These are phyloP conservation scores for Ephydatia muelleri DNA, from an alignment of 37 sponge, comb jelly and placozoan species.

Conservation along the genomic window DNA sequence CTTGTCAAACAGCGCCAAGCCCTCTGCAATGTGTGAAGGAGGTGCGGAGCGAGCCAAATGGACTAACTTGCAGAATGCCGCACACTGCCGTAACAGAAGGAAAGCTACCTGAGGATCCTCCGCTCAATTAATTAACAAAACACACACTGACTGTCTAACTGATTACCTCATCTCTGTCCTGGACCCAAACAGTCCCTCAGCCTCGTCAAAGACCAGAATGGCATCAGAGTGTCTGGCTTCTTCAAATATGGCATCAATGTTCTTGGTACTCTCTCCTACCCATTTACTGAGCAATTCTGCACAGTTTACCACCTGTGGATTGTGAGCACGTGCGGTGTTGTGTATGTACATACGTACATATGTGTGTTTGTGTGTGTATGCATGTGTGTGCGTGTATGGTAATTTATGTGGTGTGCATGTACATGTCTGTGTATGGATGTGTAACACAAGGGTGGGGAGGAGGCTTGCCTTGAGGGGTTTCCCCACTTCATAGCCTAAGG, in stretches of 20 bases:
- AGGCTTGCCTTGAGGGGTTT: conserved; percentile 75
- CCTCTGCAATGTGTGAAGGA: no score
- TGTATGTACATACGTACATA: neutral
- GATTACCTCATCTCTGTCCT: conserved; percentile 70
- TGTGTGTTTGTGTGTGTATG: neutral
- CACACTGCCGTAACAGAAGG: no score
- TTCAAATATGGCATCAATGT: conserved; percentile 86
- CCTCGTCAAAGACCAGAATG: conserved; percentile 87
- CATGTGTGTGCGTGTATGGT: neutral
- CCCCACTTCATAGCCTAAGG: conserved; percentile 90
- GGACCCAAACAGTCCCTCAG: conserved; percentile 82
- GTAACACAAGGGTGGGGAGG: neutral
- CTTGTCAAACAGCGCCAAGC: no score
- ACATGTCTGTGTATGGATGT: neutral
- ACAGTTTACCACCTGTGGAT: conserved; percentile 77
- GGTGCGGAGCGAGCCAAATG: no score
- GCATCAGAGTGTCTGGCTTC: conserved; percentile 77
- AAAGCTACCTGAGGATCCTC: no score
- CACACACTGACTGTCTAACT: no score
- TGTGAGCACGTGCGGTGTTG: neutral
- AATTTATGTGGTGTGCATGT: neutral
- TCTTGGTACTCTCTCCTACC: conserved; percentile 91
- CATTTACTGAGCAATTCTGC: conserved; percentile 89
- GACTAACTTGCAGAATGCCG: no score
- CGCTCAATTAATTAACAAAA: no score